Evolutionary conservation across 2,113 vertebrate species (phyloP).

Genomic region (Benitochromis conjunctus): DNA sequence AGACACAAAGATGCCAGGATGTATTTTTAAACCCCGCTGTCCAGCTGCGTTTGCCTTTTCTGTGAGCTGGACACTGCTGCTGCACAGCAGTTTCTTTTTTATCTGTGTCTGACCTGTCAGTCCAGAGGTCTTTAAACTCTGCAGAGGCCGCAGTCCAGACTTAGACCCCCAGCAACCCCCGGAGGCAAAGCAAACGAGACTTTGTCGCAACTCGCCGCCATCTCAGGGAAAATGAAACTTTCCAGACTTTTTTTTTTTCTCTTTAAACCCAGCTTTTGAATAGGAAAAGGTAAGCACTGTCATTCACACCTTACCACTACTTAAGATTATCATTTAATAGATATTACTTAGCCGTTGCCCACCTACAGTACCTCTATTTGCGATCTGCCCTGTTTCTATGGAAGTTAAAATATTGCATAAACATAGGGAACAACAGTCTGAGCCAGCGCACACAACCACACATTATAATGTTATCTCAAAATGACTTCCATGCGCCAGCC

Average conservation of each 20-base stretch:
- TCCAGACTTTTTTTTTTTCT: neutral
- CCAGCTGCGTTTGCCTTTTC: constrained; percentile 47
- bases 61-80: neutral
- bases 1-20: constrained; percentile 18
- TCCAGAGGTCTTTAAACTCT: constrained; percentile 27
- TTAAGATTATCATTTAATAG: neutral
- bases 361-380: neutral
- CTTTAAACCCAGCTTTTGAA: neutral
- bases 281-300: neutral
- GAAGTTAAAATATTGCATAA: neutral
- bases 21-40: constrained; percentile 40
- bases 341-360: neutral
- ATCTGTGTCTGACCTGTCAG: constrained; percentile 2
- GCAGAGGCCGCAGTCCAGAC: constrained; percentile 30
- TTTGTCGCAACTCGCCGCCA: neutral
- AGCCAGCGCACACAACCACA: constrained; percentile 1
- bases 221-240: neutral
- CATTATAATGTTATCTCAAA: constrained; percentile 46
- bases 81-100: constrained; percentile 3
- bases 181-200: constrained; percentile 29
- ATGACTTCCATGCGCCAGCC: constrained; percentile 50
- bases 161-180: constrained; percentile 42
- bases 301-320: neutral
- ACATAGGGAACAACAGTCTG: neutral
- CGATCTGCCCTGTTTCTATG: neutral